Evolutionary conservation across 2,113 vertebrate species (phyloP).

Genomic region (Parotia lawesii): DNA sequence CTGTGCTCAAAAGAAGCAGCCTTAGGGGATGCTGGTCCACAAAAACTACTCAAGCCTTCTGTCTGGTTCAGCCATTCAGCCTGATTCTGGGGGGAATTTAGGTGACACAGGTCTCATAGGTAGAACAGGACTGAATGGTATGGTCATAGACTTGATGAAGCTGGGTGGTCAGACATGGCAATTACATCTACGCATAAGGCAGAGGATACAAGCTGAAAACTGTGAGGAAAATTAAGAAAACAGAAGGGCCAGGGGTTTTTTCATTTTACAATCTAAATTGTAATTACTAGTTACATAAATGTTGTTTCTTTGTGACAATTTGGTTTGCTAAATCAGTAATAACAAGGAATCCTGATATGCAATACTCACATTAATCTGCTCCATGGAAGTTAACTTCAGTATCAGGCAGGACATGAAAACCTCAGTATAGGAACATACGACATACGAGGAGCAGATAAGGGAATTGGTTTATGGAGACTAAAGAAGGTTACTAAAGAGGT

Average conservation of each 20-base stretch:
- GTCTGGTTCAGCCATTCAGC: neutral
- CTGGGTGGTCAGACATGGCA: accelerated
- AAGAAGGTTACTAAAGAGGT: neutral
- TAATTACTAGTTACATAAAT: neutral
- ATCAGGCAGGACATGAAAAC: neutral
- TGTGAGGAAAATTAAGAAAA: neutral
- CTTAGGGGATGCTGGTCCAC: neutral
- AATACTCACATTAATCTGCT: neutral
- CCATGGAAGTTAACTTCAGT: neutral
- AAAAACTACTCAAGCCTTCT: neutral
- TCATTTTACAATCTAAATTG: neutral
- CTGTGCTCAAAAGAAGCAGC: neutral
- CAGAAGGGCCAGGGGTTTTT: accelerated
- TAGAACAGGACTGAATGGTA: neutral
- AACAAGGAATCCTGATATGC: neutral
- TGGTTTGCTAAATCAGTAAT: neutral
- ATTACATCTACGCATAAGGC: neutral
- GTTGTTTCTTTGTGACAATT: neutral
- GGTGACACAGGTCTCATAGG: neutral
- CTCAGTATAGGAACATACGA: neutral
- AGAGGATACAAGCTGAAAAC: neutral
- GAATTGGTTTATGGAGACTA: neutral
- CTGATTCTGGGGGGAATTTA: neutral
- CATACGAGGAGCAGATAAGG: neutral
- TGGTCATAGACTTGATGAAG: neutral